phyloP scores from a whole-genome alignment of 2,113 vertebrate genomes.

The Noctilio leporinus region DNA sequence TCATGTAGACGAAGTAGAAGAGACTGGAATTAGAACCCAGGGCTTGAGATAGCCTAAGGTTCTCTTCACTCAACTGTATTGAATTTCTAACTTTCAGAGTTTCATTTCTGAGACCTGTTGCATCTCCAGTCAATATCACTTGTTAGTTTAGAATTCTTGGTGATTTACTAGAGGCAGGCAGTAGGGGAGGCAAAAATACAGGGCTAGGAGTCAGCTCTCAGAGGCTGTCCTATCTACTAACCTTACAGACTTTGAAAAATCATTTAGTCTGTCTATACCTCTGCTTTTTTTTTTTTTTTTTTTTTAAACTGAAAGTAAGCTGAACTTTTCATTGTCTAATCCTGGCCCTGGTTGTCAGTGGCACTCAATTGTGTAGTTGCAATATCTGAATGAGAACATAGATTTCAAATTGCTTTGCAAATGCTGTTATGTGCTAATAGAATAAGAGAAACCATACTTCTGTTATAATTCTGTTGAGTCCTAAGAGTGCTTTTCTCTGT shows the following conservation, averaged over 20 bases:
- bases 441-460: not conserved
- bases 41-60: not conserved
- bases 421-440: not conserved
- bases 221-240: not conserved
- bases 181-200: not conserved
- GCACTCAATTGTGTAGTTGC: not conserved
- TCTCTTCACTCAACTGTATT: not conserved
- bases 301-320: not conserved
- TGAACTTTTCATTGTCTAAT: not conserved
- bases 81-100: not conserved
- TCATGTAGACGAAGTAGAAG: not conserved
- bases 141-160: not conserved
- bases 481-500: not conserved
- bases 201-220: not conserved
- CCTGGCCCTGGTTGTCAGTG: not conserved
- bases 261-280: not conserved
- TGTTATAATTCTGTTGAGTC: not conserved
- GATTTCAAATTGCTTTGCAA: not conserved
- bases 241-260: not conserved
- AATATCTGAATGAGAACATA: not conserved
- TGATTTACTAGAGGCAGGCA: not conserved
- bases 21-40: not conserved
- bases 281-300: not conserved
- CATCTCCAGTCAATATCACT: not conserved
- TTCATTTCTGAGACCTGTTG: not conserved